Evolutionary conservation across 2,888 invertebrate genomes (phyloP).

Genomic region (Andrena marginata): DNA sequence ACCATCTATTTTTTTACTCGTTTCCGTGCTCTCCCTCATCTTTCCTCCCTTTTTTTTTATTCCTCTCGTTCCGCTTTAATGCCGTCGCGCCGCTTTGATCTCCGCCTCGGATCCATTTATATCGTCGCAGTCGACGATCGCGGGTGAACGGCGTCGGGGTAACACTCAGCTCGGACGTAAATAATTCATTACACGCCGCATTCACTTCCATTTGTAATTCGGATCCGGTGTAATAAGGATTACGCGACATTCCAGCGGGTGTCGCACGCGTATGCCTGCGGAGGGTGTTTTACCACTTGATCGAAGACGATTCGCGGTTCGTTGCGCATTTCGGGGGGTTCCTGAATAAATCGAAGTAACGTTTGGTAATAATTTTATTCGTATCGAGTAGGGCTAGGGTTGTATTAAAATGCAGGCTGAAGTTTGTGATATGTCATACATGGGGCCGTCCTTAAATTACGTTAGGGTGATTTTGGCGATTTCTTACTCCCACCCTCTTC

Average conservation of each 20-base stretch:
- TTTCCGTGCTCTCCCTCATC: background rate
- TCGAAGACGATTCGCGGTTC: background rate
- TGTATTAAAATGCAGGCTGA: too few species aligned
- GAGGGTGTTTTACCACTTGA: background rate
- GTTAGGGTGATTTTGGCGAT: too few species aligned
- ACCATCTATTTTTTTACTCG: constrained; percentile 21
- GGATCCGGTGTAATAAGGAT: constrained; percentile 28
- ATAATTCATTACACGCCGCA: constrained; percentile 43
- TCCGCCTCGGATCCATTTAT: constrained; percentile 42
- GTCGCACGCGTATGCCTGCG: background rate
- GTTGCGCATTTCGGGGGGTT: background rate
- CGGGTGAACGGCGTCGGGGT: constrained; percentile 22
- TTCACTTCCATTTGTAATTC: background rate
- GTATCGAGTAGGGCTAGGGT: too few species aligned
- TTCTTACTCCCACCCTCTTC: too few species aligned
- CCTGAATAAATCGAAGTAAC: too few species aligned
- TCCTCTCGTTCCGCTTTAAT: constrained; percentile 18
- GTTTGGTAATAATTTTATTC: too few species aligned
- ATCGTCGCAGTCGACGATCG: constrained; percentile 36
- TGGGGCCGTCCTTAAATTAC: too few species aligned
- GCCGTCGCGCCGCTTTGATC: constrained; percentile 50
- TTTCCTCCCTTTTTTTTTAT: background rate
- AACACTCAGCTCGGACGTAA: constrained; percentile 24
- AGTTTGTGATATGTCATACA: too few species aligned
- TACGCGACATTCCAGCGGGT: constrained; percentile 9